Conservation (phyloP, 2,113 vertebrate genomes). For the Microtus montanus region DNA sequence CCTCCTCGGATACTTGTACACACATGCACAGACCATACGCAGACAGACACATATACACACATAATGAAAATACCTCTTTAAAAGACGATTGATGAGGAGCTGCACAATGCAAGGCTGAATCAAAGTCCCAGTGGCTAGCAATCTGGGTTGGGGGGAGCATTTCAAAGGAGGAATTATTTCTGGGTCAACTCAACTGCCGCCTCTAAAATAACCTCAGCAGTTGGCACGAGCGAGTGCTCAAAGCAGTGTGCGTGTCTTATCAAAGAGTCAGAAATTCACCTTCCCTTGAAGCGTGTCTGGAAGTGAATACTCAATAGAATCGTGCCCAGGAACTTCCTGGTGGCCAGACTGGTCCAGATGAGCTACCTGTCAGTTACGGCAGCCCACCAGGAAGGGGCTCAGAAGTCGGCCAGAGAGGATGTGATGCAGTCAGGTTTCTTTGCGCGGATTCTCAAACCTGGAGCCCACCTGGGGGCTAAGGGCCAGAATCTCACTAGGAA, state of each 20-base stretch:
- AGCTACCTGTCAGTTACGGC: not conserved
- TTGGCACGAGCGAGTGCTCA: not conserved
- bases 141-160: not conserved
- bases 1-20: not conserved
- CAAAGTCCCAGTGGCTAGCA: not conserved
- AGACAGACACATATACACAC: not conserved
- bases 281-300: not conserved
- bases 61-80: not conserved
- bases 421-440: rapidly evolving
- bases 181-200: conserved; percentile 52
- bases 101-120: not conserved
- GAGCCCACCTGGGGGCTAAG: no score
- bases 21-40: not conserved
- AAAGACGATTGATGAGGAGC: not conserved
- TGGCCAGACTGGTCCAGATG: not conserved
- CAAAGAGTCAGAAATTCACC: not conserved
- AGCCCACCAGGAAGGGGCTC: not conserved
- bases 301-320: not conserved
- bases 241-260: not conserved
- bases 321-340: not conserved
- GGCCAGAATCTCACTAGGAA: not conserved
- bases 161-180: conserved; percentile 59
- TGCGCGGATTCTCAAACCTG: rapidly evolving
- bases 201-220: conserved; percentile 66
- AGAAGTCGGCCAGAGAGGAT: not conserved